Evolutionary conservation across 2,888 invertebrate species (phyloP), one percentile per base, ranked within the genome.

Genomic region (Microctonus aethiopoides): DNA sequence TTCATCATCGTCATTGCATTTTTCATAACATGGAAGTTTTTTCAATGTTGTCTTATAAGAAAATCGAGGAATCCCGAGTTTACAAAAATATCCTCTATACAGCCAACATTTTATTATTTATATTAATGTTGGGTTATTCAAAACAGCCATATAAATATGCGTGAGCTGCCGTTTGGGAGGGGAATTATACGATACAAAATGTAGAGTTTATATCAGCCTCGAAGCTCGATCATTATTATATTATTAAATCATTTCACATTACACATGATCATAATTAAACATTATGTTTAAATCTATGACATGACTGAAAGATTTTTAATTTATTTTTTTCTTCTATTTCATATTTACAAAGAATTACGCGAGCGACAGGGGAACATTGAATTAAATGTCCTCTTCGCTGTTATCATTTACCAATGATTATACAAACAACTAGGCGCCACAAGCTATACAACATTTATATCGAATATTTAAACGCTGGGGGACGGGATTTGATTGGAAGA

Each of bases 71-170:
- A 61, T 56, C 65, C 61, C 70, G 61, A 70, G 70, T 70, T 70
- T 70, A 70, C 56, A 70, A 70, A 70, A 70, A 70, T 70, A 70
- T 70, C 54, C 60, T 70, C 65, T 70, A 70, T 59, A 66, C 65
- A 60, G 65, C 70, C 65, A 70, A 64, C 34, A 32, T 52, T 22
- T 64, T 64, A 64, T 64, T 64, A 54, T 64, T 54, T n/a, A n/a
- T n/a, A n/a, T n/a, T n/a, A n/a, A 62, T 54, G 6, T 54, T 22
- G 64, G 54, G 52, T 22, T 41, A 54, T 54, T 46, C 29, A 54
- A 61, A 66, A 65, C 69, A 65, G 60, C 65, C 61, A 61, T 69
- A 69, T 65, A 60, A 69, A 69, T 54, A 63, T 65, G 69, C 64
- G 60, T 52, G 69, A 69, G 69, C 69, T 69, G 69, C 68, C 51